phyloP scores from a whole-genome alignment of 37 sponge, comb jelly and placozoan genomes.

The Beroe ovata region DNA sequence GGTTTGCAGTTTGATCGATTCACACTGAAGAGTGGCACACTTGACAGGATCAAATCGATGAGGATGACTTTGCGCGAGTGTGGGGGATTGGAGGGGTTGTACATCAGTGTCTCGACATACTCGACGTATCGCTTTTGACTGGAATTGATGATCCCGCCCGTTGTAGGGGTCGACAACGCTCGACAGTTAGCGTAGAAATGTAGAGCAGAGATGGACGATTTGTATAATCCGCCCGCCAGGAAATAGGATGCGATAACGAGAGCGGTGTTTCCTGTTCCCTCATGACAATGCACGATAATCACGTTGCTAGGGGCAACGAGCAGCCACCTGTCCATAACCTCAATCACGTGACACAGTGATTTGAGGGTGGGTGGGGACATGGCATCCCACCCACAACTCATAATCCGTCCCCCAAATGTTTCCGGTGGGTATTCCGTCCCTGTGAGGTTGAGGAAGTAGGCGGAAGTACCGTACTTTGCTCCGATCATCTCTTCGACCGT shows the following conservation, averaged over 20 bases:
- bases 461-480: slow-evolving; percentile 6
- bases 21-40: slow-evolving; percentile 56
- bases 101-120: slow-evolving; percentile 41
- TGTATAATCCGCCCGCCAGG: slow-evolving; percentile 54
- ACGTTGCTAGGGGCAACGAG: slow-evolving; percentile 21
- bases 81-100: neutral
- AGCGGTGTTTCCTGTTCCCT: slow-evolving; percentile 48
- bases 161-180: neutral
- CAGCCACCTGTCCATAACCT: slow-evolving; percentile 64
- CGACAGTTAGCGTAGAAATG: slow-evolving; percentile 53
- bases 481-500: slow-evolving; percentile 41
- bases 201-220: slow-evolving; percentile 22
- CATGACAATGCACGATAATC: slow-evolving; percentile 29
- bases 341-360: slow-evolving; percentile 12
- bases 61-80: slow-evolving; percentile 36
- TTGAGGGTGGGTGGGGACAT: neutral
- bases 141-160: slow-evolving; percentile 22
- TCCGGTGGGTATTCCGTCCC: slow-evolving; percentile 1
- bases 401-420: slow-evolving; percentile 8
- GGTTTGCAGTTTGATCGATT: slow-evolving; percentile 60
- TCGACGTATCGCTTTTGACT: slow-evolving; percentile 49
- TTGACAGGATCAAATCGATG: neutral
- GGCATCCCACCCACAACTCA: slow-evolving; percentile 14
- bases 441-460: slow-evolving; percentile 55
- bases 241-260: slow-evolving; percentile 32